Conservation (phyloP, 2,888 invertebrate species). For the Macrophya annulata region DNA sequence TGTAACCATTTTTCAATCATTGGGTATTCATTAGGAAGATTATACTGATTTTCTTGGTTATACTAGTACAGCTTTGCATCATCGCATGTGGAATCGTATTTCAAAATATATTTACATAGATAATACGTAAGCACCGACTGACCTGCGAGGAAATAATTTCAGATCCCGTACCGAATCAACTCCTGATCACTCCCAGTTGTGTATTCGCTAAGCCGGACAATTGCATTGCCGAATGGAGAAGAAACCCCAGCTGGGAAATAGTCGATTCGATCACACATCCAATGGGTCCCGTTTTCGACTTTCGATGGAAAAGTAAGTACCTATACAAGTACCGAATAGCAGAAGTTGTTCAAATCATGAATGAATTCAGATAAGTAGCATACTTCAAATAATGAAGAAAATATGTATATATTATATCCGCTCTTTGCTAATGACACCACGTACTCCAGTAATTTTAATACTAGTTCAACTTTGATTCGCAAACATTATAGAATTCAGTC, state of each 20-base stretch:
- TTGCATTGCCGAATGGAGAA: neutral
- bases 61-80: neutral
- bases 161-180: neutral
- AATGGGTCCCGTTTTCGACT: constrained; percentile 18
- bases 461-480: neutral
- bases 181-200: neutral
- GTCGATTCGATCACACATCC: neutral
- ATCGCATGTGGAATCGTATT: neutral
- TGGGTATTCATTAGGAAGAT: neutral
- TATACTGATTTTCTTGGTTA: neutral
- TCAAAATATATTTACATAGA: neutral
- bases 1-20: neutral
- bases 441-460: neutral
- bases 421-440: neutral
- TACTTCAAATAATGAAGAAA: no score
- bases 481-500: neutral
- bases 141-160: neutral
- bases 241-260: neutral
- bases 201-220: no score
- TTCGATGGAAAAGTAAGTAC: constrained; percentile 7
- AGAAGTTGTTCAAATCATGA: no score
- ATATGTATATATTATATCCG: neutral
- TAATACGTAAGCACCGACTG: neutral
- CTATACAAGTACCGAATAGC: no score
- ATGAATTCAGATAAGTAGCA: neutral